Evolutionary conservation across 1,140 invertebrate genomes (phyloP).

Genomic region (Triops cancriformis): DNA sequence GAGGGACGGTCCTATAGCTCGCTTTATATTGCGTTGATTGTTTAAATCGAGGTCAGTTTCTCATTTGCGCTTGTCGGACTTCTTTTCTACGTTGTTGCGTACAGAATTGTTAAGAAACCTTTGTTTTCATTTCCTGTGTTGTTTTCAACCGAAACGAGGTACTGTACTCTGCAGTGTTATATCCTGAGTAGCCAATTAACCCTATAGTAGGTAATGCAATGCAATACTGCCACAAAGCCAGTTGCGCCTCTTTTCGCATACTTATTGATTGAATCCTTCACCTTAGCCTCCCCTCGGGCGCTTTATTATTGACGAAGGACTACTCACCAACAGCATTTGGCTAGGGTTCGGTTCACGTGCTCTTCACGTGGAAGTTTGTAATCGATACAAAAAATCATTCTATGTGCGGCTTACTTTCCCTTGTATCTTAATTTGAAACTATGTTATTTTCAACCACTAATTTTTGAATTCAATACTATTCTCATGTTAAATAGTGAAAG

Average conservation of each 20-base stretch:
- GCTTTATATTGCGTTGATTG: neutral
- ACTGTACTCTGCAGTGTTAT: neutral
- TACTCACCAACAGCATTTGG: neutral
- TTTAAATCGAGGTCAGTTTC: neutral
- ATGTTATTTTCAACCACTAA: too few relatives aligned
- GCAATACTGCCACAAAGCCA: neutral
- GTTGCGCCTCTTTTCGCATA: neutral
- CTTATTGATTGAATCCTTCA: slow-evolving; percentile 2
- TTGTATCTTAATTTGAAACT: neutral
- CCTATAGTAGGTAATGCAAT: neutral
- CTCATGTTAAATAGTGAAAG: too few relatives aligned
- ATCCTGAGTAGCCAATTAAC: neutral
- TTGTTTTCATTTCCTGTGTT: slow-evolving; percentile 5
- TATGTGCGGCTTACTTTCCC: neutral
- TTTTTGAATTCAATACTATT: too few relatives aligned
- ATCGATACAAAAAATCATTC: neutral
- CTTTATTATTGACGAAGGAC: neutral
- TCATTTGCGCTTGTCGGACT: neutral
- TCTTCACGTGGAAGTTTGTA: neutral
- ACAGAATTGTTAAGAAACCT: neutral
- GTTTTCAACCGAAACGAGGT: neutral
- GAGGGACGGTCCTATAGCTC: neutral
- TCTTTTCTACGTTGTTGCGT: neutral
- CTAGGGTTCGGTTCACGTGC: neutral
- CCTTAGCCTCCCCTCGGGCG: neutral